Percentiles rank a stretch among this genome's conserved stretches.
Evolutionary conservation across 2,113 vertebrate genomes (phyloP).

Genomic region (Gopherus flavomarginatus): DNA sequence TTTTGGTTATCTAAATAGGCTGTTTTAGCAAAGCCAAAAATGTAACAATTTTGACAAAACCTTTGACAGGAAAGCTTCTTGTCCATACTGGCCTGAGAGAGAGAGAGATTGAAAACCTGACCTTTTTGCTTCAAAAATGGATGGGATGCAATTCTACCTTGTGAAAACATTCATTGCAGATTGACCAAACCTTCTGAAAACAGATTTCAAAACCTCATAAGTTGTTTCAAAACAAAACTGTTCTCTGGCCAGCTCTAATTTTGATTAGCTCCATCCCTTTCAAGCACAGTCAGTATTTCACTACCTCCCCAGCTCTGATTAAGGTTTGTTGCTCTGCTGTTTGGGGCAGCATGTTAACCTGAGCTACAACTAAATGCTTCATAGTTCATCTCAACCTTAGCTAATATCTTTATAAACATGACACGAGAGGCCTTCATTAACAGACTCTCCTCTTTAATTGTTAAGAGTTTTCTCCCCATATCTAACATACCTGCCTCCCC

Average conservation of each 20-base stretch:
- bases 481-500: neutral
- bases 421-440: neutral
- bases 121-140: neutral
- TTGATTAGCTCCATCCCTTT: neutral
- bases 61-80: neutral
- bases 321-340: neutral
- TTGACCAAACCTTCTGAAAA: neutral
- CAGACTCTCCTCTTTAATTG: neutral
- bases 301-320: neutral
- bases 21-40: neutral
- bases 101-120: neutral
- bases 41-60: accelerated
- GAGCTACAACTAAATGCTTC: neutral
- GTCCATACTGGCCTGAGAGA: neutral
- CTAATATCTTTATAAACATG: neutral
- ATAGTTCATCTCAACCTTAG: neutral
- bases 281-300: neutral
- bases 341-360: neutral
- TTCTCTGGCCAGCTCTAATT: neutral
- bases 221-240: neutral
- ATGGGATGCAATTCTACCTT: neutral
- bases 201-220: neutral
- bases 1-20: neutral
- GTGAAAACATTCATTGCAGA: neutral
- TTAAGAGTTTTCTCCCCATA: neutral